Conservation (phyloP, 2,797 vertebrate genomes). For the Dromococcyx pavoninus region DNA sequence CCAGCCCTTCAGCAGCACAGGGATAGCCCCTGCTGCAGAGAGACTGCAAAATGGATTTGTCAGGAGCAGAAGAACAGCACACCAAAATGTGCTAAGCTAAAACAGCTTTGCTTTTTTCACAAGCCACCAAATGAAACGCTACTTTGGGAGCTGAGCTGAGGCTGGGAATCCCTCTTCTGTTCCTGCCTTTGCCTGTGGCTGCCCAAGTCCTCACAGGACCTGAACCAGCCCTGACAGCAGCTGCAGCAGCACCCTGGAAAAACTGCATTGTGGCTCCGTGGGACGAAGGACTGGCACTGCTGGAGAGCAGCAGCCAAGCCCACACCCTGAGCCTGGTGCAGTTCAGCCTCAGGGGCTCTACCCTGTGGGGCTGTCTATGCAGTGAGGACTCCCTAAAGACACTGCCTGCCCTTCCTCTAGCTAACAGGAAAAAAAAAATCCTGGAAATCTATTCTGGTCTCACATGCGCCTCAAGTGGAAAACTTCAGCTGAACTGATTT, state of each 20-base stretch:
- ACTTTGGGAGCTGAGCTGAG: background rate
- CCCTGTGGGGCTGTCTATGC: background rate
- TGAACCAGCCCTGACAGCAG: accelerated
- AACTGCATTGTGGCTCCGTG: accelerated
- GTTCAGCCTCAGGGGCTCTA: background rate
- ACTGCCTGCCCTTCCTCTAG: background rate
- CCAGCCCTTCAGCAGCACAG: background rate
- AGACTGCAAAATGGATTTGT: background rate
- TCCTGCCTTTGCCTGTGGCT: background rate
- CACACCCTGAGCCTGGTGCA: accelerated
- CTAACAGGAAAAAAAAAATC: accelerated
- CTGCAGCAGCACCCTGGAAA: background rate
- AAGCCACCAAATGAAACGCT: background rate
- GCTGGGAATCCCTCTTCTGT: background rate
- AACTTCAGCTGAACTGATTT: conserved; percentile 1
- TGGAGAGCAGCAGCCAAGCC: accelerated
- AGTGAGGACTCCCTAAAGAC: background rate
- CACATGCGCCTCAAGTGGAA: conserved; percentile 10
- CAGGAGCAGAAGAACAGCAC: background rate
- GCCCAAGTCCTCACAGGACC: background rate
- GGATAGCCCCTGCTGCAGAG: background rate
- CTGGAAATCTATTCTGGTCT: background rate
- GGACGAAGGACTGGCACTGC: background rate
- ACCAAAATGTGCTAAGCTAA: background rate
- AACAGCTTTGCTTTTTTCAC: background rate